A percentile compares a stretch with the other conserved stretches of the same genome.
Evolutionary conservation across 1,140 invertebrate genomes (phyloP).

Genomic region (Coelopa frigida): DNA sequence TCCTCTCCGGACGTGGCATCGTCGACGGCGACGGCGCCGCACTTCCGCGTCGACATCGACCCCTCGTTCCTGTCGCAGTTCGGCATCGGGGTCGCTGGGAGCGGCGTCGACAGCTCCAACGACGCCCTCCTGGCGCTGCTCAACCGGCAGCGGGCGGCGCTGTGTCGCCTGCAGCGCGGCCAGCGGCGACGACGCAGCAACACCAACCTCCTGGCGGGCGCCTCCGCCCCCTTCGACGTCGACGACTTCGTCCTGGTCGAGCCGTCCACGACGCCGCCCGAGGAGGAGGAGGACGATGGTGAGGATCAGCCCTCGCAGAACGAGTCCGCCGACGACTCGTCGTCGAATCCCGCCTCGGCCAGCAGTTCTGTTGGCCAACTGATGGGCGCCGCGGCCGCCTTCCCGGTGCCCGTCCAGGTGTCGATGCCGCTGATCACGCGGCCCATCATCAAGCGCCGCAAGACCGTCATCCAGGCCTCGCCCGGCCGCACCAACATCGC

Average conservation of each 20-base stretch:
- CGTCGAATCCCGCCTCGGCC: no score
- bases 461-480: constrained; percentile 19
- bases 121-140: constrained; percentile 26
- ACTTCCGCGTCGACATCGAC: constrained; percentile 21
- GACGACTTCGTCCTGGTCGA: constrained; percentile 37
- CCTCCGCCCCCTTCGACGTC: constrained; percentile 12
- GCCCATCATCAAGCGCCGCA: constrained; percentile 32
- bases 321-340: no score
- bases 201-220: neutral
- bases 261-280: constrained; percentile 28
- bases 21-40: neutral
- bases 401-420: constrained; percentile 11
- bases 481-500: neutral
- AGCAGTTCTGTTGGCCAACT: no score
- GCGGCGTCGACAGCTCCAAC: constrained; percentile 1
- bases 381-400: neutral
- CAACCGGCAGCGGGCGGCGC: constrained; percentile 21
- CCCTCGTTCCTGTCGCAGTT: constrained; percentile 16
- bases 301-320: no score
- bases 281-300: no score
- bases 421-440: constrained; percentile 17
- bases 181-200: constrained; percentile 13
- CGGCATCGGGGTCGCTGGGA: constrained; percentile 3
- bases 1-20: neutral
- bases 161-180: constrained; percentile 2